Base-by-base conservation (phyloP, 2,113 vertebrate genomes). In the Ardeotis arabs region DNA sequence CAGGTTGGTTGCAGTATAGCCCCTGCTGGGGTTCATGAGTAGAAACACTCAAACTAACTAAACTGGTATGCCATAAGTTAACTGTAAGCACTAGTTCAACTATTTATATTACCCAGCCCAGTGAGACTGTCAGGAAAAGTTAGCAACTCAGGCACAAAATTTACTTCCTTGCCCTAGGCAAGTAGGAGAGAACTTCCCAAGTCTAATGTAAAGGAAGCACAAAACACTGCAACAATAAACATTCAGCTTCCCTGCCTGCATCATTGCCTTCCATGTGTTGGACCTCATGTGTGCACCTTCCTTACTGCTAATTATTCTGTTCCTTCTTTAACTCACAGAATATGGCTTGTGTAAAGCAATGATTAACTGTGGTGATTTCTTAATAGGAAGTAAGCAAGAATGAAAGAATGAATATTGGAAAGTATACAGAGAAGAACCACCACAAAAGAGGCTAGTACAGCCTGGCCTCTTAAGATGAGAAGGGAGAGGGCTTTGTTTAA, bases 291-390 rank as follows among this genome's bases (percentile, higher is more conserved):
- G 10, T 56, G 56, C 66, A 80, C 39, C 31, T 24, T 39, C 66
- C 28, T 39, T 67, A 53, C 27, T 58, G 18, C 25, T 87, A 89
- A 73, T 58, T 87, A 60, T 44, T 64, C 39, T 68, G 31, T 27
- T 81, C 13, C 10, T 68, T 59, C 22, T 87, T 76, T 68, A 49
- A 55, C 15, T 14, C 20, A 29, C 10, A 58, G 68, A 55, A 62
- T 35, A 47, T 12, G 37, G 45, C 45, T 91, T 86, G 29, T 84
- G 49, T 74, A 77, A 86, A 88, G 21, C n/a, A 66, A 49, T 76
- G 44, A 90, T 69, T 77, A 89, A 73, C 14, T 63, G 23, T 82
- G 84, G 37, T 93, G 84, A 90, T 86, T 94, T 92, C 33, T 78
- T 62, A 73, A 63, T 33, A 63, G 75, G 18, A 80, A 74, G 91